Evolutionary conservation across 2,888 invertebrate species (phyloP).

Genomic region (Aleiodes leptofemur): DNA sequence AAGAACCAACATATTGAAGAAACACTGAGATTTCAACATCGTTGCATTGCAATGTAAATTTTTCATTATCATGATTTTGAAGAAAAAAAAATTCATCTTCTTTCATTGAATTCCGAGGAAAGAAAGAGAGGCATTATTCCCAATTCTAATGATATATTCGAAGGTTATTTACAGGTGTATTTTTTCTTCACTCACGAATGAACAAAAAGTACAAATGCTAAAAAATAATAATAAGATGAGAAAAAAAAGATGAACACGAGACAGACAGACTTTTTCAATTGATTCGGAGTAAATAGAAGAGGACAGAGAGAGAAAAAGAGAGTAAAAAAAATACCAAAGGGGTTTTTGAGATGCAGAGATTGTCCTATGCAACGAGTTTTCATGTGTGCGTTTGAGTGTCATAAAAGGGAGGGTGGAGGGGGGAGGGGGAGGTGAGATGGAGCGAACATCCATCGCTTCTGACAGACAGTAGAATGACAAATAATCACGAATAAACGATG

Average conservation of each 20-base stretch:
- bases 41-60: too few relatives aligned
- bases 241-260: neutral
- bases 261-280: constrained; percentile 43
- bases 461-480: constrained; percentile 2
- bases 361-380: constrained; percentile 18
- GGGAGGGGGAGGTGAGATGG: constrained; percentile 21
- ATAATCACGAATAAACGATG: constrained; percentile 1
- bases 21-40: too few relatives aligned
- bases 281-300: constrained; percentile 41
- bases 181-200: too few relatives aligned
- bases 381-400: constrained; percentile 40
- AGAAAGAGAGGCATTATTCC: too few relatives aligned
- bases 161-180: too few relatives aligned
- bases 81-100: neutral
- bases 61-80: too few relatives aligned
- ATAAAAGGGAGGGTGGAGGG: neutral
- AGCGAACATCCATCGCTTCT: constrained; percentile 26
- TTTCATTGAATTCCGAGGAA: too few relatives aligned
- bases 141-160: too few relatives aligned
- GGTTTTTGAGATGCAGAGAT: constrained; percentile 13
- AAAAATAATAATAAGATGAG: too few relatives aligned
- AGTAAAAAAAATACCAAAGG: constrained; percentile 43
- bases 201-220: too few relatives aligned
- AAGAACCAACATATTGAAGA: constrained; percentile 16
- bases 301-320: too few relatives aligned